Evolutionary conservation across 1,140 invertebrate species (phyloP).

Genomic region (Gonatopus flavifemur): DNA sequence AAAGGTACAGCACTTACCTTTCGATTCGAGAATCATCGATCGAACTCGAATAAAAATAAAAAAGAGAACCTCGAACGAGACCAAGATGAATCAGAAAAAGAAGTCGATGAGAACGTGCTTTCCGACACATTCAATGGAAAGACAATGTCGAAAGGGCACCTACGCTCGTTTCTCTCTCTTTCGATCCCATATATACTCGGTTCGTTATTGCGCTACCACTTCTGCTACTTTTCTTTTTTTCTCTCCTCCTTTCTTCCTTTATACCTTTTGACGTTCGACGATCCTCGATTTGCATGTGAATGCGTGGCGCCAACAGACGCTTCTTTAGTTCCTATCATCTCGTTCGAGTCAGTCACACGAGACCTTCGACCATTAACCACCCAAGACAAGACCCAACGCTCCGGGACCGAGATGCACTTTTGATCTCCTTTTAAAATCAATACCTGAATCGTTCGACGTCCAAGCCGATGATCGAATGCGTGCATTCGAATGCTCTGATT

Average conservation of each 20-base stretch:
- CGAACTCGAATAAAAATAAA: not conserved
- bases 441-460: no score
- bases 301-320: constrained; percentile 52
- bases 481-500: no score
- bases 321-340: constrained; percentile 39
- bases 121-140: no score
- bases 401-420: no score
- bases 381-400: no score
- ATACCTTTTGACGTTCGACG: constrained; percentile 14
- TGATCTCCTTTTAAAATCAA: no score
- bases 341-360: constrained; percentile 21
- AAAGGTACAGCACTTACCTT: constrained; percentile 4
- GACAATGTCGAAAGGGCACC: constrained; percentile 6
- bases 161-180: constrained; percentile 9
- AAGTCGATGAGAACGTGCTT: no score
- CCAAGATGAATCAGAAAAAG: not conserved
- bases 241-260: constrained; percentile 13
- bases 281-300: constrained; percentile 53
- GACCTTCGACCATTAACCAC: not conserved
- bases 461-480: no score
- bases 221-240: not conserved
- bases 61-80: not conserved
- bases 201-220: not conserved
- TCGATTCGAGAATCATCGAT: constrained; percentile 11
- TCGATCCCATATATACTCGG: not conserved